phyloP scores from a whole-genome alignment of 2,888 invertebrate genomes.

The Chalcosyrphus nemorum region DNA sequence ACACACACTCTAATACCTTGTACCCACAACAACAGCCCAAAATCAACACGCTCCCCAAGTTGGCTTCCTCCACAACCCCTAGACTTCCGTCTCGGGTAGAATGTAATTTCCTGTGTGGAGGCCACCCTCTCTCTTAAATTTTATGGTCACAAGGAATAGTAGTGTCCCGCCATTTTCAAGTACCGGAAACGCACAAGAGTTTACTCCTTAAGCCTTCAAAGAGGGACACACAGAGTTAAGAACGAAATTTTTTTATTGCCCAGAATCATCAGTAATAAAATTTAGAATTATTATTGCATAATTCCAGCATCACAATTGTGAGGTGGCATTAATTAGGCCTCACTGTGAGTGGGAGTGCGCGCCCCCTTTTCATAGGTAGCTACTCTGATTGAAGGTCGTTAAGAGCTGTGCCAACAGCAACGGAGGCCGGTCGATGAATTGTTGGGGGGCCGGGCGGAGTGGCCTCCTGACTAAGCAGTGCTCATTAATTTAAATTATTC shows the following conservation, averaged over 20 bases:
- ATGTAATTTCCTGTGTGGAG: constrained; percentile 14
- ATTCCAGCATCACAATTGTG: constrained; percentile 56
- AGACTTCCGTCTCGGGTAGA: background rate
- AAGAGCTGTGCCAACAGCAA: constrained; percentile 16
- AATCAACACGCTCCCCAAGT: constrained; percentile 9
- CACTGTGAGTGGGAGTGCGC: background rate
- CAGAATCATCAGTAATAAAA: constrained; percentile 57
- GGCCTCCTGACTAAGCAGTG: constrained; percentile 54
- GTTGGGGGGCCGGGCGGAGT: constrained; percentile 23
- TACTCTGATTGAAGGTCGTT: constrained; percentile 31
- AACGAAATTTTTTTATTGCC: constrained; percentile 37
- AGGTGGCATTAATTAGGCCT: constrained; percentile 62
- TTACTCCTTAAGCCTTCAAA: background rate
- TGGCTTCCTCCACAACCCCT: background rate
- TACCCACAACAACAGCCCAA: constrained; percentile 22
- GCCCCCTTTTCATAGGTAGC: background rate
- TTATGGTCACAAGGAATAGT: constrained; percentile 39
- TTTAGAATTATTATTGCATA: constrained; percentile 66
- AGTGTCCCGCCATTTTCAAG: constrained; percentile 52
- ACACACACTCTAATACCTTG: constrained; percentile 45
- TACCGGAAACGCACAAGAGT: constrained; percentile 23
- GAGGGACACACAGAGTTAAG: background rate
- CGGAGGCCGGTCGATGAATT: background rate
- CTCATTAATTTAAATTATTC: constrained; percentile 71
- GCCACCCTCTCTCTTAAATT: background rate